Conservation (phyloP, 2,797 vertebrate species). For the Pseudopleuronectes americanus region DNA sequence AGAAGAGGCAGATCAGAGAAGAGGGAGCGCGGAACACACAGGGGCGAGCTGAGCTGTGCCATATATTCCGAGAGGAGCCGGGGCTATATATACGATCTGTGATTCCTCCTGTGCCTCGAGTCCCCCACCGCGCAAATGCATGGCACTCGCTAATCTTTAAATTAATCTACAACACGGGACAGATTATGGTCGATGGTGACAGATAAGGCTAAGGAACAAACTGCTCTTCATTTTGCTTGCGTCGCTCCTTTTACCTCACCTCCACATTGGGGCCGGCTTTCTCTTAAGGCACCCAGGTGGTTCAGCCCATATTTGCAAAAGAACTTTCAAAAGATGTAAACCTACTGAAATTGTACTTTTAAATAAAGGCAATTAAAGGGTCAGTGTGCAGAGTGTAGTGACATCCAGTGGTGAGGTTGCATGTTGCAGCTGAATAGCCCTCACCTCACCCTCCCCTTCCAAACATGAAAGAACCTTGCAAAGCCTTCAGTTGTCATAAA, state of each 20-base stretch:
- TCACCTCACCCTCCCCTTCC: too few relatives aligned
- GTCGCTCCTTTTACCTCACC: slow-evolving; percentile 49
- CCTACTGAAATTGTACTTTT: neutral
- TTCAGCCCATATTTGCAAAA: slow-evolving; percentile 22
- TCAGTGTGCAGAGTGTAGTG: too few relatives aligned
- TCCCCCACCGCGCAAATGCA: slow-evolving; percentile 51
- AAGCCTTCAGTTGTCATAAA: too few relatives aligned
- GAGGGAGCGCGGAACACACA: slow-evolving; percentile 16
- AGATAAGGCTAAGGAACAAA: slow-evolving; percentile 72
- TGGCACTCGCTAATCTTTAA: slow-evolving; percentile 77
- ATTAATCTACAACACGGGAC: slow-evolving; percentile 77
- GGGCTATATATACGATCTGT: slow-evolving; percentile 18
- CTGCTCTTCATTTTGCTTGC: slow-evolving; percentile 60
- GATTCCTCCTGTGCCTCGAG: slow-evolving; percentile 45
- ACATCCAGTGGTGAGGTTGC: too few relatives aligned
- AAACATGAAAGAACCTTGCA: too few relatives aligned
- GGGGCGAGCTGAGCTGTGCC: slow-evolving; percentile 30
- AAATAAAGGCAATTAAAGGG: too few relatives aligned
- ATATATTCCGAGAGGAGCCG: slow-evolving; percentile 24
- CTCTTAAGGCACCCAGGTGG: slow-evolving; percentile 7
- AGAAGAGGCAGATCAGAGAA: slow-evolving; percentile 38
- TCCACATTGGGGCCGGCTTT: slow-evolving; percentile 41
- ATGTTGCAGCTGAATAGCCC: too few relatives aligned
- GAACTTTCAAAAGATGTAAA: slow-evolving; percentile 20
- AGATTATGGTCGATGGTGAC: slow-evolving; percentile 75